Percentiles rank a stretch among this genome's conserved stretches.
Conservation (phyloP, 1,140 invertebrate species). For the Cardiocondyla obscurior region DNA sequence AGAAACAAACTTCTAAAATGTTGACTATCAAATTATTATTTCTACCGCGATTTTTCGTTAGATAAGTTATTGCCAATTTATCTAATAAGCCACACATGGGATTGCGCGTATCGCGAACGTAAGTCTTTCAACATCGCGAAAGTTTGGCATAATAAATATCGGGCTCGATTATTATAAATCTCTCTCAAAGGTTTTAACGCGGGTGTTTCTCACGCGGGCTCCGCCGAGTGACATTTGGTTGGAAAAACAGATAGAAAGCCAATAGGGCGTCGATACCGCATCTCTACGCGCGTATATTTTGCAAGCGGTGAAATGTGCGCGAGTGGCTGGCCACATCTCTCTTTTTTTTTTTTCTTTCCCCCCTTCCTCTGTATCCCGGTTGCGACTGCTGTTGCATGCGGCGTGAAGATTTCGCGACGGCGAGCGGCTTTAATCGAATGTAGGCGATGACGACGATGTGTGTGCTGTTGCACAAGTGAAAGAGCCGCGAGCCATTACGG, state of each 20-base stretch:
- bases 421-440: conserved; percentile 63
- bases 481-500: conserved; percentile 66
- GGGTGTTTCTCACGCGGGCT: conserved; percentile 34
- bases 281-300: conserved; percentile 41
- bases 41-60: background rate
- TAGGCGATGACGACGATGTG: conserved; percentile 71
- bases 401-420: conserved; percentile 51
- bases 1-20: conserved; percentile 9
- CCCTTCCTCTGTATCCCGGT: background rate
- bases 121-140: conserved; percentile 20
- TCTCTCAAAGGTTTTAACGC: conserved; percentile 36
- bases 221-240: conserved; percentile 60
- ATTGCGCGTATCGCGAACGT: background rate
- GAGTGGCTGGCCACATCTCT: background rate
- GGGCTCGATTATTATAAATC: conserved; percentile 61
- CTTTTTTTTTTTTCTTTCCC: conserved; percentile 3
- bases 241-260: conserved; percentile 65
- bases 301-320: conserved; percentile 62
- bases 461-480: conserved; percentile 79
- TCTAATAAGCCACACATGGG: background rate
- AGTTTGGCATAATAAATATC: conserved; percentile 53
- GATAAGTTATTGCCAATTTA: background rate
- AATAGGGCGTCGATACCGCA: conserved; percentile 31
- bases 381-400: background rate
- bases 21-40: no score